These are phyloP conservation scores for Tolmerus cingulatus DNA, from an alignment of 2,888 invertebrate species.

Conservation along the genomic window DNA sequence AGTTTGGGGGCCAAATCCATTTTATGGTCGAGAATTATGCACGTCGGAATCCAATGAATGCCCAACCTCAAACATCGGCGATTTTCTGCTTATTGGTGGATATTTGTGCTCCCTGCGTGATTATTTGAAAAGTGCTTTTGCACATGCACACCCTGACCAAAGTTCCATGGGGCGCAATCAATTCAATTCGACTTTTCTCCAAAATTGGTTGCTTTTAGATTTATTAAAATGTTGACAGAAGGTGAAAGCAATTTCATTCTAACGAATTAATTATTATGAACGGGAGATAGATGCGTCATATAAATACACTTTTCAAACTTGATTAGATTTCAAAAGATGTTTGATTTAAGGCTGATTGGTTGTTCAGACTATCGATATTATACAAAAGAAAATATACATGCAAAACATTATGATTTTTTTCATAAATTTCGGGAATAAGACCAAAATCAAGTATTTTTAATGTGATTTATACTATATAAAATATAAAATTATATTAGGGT, in stretches of 20 bases:
- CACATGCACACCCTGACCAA: background rate
- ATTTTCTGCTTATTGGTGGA: background rate
- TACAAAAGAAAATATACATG: too few species aligned
- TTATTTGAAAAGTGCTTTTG: background rate
- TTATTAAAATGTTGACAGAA: background rate
- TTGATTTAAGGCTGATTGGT: background rate
- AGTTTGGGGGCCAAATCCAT: background rate
- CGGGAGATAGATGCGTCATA: background rate
- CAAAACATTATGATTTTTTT: background rate
- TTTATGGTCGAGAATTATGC: background rate
- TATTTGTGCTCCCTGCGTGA: background rate
- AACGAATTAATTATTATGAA: background rate
- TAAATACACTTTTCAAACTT: background rate
- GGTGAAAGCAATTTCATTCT: background rate
- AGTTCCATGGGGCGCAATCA: background rate
- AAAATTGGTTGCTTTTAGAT: background rate
- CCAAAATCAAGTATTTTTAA: too few species aligned
- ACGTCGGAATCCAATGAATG: background rate
- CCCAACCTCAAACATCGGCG: background rate
- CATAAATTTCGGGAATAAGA: too few species aligned
- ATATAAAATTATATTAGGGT: too few species aligned
- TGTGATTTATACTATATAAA: too few species aligned
- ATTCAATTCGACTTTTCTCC: background rate
- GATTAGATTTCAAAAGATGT: background rate
- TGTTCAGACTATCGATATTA: background rate